A percentile compares a stretch with the other conserved stretches of the same genome.
These are phyloP conservation scores for Iselma pallidipennis DNA, from an alignment of 2,888 invertebrate genomes.

Conservation along the genomic window DNA sequence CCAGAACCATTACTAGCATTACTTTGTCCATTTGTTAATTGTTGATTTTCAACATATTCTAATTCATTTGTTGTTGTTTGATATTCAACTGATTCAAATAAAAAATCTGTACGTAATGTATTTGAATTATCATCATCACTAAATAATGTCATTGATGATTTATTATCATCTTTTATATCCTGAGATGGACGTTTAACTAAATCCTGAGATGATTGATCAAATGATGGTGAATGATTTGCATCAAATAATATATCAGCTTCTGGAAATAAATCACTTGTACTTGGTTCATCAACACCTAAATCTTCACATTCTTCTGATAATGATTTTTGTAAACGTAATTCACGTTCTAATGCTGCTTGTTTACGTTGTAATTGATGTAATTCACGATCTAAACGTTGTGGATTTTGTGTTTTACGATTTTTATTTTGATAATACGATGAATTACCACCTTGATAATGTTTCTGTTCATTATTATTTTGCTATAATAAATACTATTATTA, in stretches of 20 bases:
- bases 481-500: constrained; percentile 27
- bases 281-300: constrained; percentile 77
- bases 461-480: constrained; percentile 39
- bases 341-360: constrained; percentile 61
- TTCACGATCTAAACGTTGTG: constrained; percentile 48
- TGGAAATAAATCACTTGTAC: constrained; percentile 78
- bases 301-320: constrained; percentile 80
- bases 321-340: constrained; percentile 67
- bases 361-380: constrained; percentile 55
- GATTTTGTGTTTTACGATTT: constrained; percentile 44
- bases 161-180: constrained; percentile 44
- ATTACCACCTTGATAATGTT: constrained; percentile 43
- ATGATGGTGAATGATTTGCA: constrained; percentile 70
- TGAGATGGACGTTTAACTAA: constrained; percentile 30
- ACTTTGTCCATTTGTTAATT: constrained; percentile 49
- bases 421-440: constrained; percentile 48
- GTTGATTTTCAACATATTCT: constrained; percentile 44
- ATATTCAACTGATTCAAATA: constrained; percentile 54
- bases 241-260: constrained; percentile 76
- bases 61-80: constrained; percentile 45
- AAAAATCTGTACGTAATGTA: constrained; percentile 48
- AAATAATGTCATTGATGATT: constrained; percentile 50
- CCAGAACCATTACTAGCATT: constrained; percentile 43
- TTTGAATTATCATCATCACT: constrained; percentile 49
- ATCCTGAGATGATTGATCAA: constrained; percentile 63